Base-by-base conservation (phyloP, 2,888 invertebrate species). In the Amphipoea lucens region DNA sequence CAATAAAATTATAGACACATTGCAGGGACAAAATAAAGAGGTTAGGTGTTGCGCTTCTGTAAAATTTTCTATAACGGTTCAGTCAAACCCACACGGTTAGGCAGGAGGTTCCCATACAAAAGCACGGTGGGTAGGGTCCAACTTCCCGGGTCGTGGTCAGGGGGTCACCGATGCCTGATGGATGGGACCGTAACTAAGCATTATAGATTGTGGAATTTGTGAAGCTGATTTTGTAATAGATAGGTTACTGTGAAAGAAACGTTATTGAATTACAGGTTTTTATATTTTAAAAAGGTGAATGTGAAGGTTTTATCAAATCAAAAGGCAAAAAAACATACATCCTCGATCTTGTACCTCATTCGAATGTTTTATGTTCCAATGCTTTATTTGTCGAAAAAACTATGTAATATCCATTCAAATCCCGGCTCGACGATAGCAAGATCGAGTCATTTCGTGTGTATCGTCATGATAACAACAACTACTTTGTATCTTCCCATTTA, bases 131-230 rank as follows among this genome's bases (percentile, higher is more conserved):
- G 81, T 76, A 84, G 81, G 79, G 78, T 68, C 71, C 51, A 83
- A 82, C 88, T 92, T 92, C 90, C 92, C 85, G 89, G 90, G 90
- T 91, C 92, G 78, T 88, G 91, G 92, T 91, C 91, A 90, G 81
- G 85, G 87, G 89, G 91, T 87, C 87, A 85, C 78, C 82, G 76
- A 75, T 75, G 73, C 72, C 85, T 92, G 93, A 93, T 91, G 89
- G 93, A 92, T 92, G 87, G 90, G 88, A 88, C 82, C 83, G 85
- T 86, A 90, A 90, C 90, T 86, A 90, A 85, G 85, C 90, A 91
- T 92, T 92, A 91, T 73, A 76, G 75, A 85, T 82, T 83, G 14
- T 80, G 63, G 77, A 83, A 86, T 77, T 73, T 80, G 66, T 80
- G 51, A 65, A 62, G 51, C 51, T 36, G 67, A 73, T 69, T 69